Evolutionary conservation across 1,140 invertebrate genomes (phyloP).

Genomic region (Acyrthosiphon pisum): DNA sequence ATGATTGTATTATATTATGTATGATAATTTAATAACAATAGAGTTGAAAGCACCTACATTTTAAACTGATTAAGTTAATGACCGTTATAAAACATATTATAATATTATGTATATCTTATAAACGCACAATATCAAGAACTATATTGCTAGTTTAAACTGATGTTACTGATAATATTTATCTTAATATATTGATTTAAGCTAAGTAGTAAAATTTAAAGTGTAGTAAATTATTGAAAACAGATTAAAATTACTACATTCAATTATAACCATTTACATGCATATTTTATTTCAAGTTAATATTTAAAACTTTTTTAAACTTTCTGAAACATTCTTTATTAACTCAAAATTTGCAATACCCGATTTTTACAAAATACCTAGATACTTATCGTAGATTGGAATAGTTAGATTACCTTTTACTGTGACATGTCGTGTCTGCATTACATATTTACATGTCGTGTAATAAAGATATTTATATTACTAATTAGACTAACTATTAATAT

Average conservation of each 20-base stretch:
- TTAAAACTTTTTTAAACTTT: neutral
- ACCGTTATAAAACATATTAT: too few relatives aligned
- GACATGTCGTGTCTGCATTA: too few relatives aligned
- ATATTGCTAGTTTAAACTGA: too few relatives aligned
- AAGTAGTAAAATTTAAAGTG: too few relatives aligned
- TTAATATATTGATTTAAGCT: too few relatives aligned
- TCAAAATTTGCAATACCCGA: neutral
- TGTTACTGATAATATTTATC: too few relatives aligned
- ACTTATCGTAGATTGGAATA: neutral
- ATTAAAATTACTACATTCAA: neutral
- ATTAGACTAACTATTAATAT: neutral
- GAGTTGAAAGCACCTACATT: too few relatives aligned
- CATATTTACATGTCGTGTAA: neutral
- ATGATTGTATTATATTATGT: too few relatives aligned
- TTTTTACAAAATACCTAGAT: neutral
- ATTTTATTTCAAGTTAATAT: neutral
- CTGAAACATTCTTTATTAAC: neutral
- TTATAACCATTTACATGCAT: neutral
- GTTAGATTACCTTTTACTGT: neutral
- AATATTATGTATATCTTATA: too few relatives aligned
- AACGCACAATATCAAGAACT: too few relatives aligned
- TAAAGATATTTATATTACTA: neutral
- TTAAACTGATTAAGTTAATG: too few relatives aligned
- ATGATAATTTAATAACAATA: too few relatives aligned
- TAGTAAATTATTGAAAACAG: neutral